Evolutionary conservation across 2,888 invertebrate species (phyloP).

Genomic region (Venusia cambrica): DNA sequence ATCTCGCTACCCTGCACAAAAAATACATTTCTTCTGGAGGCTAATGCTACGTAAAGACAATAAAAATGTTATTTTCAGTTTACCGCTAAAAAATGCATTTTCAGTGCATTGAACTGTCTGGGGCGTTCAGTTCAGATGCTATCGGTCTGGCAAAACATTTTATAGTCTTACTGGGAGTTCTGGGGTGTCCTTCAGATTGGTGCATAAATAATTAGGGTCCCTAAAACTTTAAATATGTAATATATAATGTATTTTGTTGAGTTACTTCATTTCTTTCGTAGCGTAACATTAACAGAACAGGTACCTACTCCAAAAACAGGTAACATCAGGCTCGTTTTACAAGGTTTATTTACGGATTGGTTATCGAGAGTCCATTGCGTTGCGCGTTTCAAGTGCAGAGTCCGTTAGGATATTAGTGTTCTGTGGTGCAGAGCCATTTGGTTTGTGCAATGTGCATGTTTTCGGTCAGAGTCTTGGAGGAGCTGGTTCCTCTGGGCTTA

Average conservation of each 20-base stretch:
- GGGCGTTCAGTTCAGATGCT: conserved; percentile 3
- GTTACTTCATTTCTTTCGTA: conserved; percentile 6
- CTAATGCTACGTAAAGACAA: neutral
- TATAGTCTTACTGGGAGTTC: conserved; percentile 1
- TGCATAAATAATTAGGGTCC: too few species aligned
- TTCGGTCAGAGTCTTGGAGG: conserved; percentile 15
- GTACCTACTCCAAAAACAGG: conserved; percentile 4
- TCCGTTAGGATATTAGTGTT: too few species aligned
- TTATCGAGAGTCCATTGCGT: conserved; percentile 45
- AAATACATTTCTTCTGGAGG: too few species aligned
- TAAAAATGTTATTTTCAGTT: neutral
- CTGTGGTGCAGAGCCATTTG: conserved; percentile 47
- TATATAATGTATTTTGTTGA: neutral
- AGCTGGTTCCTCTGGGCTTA: conserved; percentile 22
- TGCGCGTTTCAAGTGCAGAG: conserved; percentile 40
- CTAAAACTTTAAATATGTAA: too few species aligned
- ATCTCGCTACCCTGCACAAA: neutral
- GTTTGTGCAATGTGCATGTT: conserved; percentile 40
- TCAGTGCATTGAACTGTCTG: conserved; percentile 34
- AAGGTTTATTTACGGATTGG: conserved; percentile 35
- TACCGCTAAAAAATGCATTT: neutral
- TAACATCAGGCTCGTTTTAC: conserved; percentile 16
- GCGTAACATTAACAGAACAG: too few species aligned
- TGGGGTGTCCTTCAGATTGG: neutral
- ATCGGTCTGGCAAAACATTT: conserved; percentile 12